Conservation (phyloP, 2,888 invertebrate species). For the Hesperia comma region DNA sequence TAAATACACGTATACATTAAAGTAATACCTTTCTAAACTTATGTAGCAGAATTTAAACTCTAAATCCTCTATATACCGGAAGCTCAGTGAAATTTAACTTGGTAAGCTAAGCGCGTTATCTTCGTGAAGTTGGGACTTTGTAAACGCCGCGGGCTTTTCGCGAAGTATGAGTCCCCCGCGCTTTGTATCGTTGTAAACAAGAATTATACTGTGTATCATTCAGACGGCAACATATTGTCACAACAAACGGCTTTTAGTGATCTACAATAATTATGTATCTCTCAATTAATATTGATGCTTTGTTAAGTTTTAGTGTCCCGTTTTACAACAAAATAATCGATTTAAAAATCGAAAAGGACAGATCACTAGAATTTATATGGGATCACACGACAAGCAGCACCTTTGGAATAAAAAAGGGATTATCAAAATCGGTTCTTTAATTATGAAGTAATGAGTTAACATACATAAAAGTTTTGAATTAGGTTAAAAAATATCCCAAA, state of each 20-base stretch:
- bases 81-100: conserved; percentile 55
- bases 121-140: conserved; percentile 67
- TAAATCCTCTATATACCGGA: conserved; percentile 46
- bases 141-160: conserved; percentile 60
- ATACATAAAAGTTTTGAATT: too few relatives aligned
- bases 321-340: too few relatives aligned
- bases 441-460: too few relatives aligned
- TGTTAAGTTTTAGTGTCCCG: too few relatives aligned
- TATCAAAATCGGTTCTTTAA: too few relatives aligned
- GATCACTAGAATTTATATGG: too few relatives aligned
- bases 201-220: conserved; percentile 31
- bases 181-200: conserved; percentile 50
- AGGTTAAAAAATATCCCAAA: too few relatives aligned
- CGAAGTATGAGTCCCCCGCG: conserved; percentile 52
- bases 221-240: conserved; percentile 1
- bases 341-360: too few relatives aligned
- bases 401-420: too few relatives aligned
- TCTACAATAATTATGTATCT: background rate
- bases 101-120: conserved; percentile 71
- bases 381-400: too few relatives aligned
- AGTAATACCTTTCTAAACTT: background rate
- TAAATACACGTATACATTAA: background rate
- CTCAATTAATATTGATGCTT: too few relatives aligned
- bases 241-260: background rate
- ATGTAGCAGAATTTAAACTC: conserved; percentile 15